These are phyloP conservation scores for Celastrina argiolus DNA, from an alignment of 2,888 invertebrate species.

Conservation along the genomic window DNA sequence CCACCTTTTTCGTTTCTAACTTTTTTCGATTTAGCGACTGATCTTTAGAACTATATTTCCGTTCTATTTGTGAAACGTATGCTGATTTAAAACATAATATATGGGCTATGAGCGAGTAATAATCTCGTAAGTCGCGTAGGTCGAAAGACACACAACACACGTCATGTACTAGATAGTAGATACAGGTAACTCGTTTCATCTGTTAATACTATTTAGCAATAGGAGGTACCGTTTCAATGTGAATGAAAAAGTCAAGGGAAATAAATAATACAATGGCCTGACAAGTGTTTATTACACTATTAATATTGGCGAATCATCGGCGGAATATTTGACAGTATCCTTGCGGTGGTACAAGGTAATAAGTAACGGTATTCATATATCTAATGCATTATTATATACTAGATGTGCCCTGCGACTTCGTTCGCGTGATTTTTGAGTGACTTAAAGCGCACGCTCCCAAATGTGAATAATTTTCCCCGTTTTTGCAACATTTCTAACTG, in stretches of 20 bases:
- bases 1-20: too few species aligned
- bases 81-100: too few species aligned
- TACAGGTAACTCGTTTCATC: slow-evolving; percentile 30
- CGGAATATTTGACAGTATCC: neutral
- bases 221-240: slow-evolving; percentile 36
- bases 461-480: too few species aligned
- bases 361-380: neutral
- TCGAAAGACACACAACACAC: neutral
- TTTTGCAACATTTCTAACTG: too few species aligned
- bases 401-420: too few species aligned
- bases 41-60: too few species aligned
- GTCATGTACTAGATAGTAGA: neutral
- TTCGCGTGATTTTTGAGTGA: too few species aligned
- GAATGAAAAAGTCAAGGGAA: slow-evolving; percentile 35
- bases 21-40: too few species aligned
- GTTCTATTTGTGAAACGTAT: too few species aligned
- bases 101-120: too few species aligned
- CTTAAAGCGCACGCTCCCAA: too few species aligned
- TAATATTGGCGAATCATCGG: slow-evolving; percentile 19
- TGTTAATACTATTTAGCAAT: slow-evolving; percentile 46
- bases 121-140: neutral
- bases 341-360: slow-evolving; percentile 5
- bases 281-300: slow-evolving; percentile 24
- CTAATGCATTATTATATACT: too few species aligned
- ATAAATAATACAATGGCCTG: slow-evolving; percentile 29